Percentiles rank a stretch among this genome's conserved stretches.
These are phyloP conservation scores for Pitta sordida DNA, from an alignment of 2,113 vertebrate species.

Conservation along the genomic window DNA sequence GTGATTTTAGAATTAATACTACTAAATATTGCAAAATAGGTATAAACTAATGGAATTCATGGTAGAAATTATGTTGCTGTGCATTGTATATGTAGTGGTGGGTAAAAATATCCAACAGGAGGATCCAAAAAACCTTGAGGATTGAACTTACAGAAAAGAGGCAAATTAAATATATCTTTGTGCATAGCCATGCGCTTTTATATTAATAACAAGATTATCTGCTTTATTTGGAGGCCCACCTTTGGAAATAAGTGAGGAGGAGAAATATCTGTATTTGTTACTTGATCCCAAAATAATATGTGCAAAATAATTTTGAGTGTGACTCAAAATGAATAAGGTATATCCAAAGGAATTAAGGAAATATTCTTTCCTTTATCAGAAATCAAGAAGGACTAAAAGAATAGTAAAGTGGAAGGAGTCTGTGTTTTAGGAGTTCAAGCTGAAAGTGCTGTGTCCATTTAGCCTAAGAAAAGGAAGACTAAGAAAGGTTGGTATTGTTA, in stretches of 20 bases:
- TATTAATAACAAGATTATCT: neutral
- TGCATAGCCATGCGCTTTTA: neutral
- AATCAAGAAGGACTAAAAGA: neutral
- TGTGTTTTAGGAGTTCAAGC: neutral
- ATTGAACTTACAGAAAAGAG: neutral
- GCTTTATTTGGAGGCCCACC: neutral
- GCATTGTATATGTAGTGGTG: rapidly evolving
- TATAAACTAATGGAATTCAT: neutral
- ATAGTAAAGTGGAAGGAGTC: neutral
- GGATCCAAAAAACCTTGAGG: neutral
- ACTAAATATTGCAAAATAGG: neutral
- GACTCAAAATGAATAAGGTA: neutral
- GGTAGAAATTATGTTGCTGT: neutral
- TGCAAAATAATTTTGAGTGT: too few species aligned
- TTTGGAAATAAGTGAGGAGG: neutral
- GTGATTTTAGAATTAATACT: neutral
- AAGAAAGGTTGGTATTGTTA: neutral
- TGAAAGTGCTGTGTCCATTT: neutral
- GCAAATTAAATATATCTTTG: neutral
- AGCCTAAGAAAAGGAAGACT: neutral
- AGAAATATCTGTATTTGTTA: neutral
- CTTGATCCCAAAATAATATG: neutral
- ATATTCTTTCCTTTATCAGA: neutral
- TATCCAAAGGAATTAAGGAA: neutral
- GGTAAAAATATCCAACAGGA: neutral